phyloP scores from a whole-genome alignment of 2,797 vertebrate genomes.

The Silurus lanzhouensis region DNA sequence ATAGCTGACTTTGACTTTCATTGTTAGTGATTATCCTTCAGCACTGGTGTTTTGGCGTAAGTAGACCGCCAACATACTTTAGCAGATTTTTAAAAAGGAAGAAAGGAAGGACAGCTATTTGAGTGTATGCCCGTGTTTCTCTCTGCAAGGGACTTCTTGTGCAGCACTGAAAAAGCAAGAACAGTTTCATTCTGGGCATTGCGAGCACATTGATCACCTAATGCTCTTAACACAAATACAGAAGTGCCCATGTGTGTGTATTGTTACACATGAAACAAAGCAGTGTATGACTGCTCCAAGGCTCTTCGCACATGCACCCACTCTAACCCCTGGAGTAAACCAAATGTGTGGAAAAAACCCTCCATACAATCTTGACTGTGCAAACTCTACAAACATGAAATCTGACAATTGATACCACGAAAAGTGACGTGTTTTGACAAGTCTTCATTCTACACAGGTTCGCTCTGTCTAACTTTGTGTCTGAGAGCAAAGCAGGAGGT shows the following conservation, averaged over 20 bases:
- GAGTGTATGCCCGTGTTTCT: background rate
- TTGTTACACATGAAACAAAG: background rate
- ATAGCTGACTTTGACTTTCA: conserved; percentile 9
- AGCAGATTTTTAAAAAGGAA: background rate
- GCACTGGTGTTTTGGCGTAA: background rate
- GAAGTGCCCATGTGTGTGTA: background rate
- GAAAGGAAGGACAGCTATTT: background rate
- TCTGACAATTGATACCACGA: conserved; percentile 42
- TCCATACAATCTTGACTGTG: conserved; percentile 4
- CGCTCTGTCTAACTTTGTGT: background rate
- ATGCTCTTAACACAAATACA: background rate
- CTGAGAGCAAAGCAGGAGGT: background rate
- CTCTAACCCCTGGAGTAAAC: conserved; percentile 33
- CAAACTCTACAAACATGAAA: conserved; percentile 45
- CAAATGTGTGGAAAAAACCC: conserved; percentile 4
- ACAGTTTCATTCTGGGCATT: background rate
- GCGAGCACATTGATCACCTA: background rate
- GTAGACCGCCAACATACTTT: background rate
- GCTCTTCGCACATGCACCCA: conserved; percentile 21
- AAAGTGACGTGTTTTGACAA: conserved; percentile 48
- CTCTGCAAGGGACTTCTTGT: background rate
- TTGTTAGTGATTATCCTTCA: conserved; percentile 1
- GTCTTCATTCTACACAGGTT: conserved; percentile 47
- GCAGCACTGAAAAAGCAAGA: background rate
- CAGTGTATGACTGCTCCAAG: conserved; percentile 11